Percentiles rank a stretch among this genome's conserved stretches.
phyloP scores from a whole-genome alignment of 2,888 invertebrate species.

The Andrena fulva region DNA sequence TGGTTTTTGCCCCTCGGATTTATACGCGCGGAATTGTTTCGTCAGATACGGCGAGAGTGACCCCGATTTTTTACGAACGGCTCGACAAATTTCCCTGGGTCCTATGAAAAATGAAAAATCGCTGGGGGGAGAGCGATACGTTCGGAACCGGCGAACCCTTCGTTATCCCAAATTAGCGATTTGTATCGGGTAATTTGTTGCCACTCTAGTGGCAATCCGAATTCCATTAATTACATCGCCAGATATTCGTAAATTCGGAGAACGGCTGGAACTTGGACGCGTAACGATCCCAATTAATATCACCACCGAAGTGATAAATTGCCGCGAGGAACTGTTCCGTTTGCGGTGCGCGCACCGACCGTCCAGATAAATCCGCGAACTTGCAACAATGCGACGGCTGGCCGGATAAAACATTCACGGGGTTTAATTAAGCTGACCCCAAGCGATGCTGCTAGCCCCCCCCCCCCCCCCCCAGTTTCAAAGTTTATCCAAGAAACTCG shows the following conservation, averaged over 20 bases:
- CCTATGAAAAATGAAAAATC: not conserved
- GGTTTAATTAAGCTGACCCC: conserved; percentile 66
- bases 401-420: conserved; percentile 41
- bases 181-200: not conserved
- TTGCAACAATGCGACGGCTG: conserved; percentile 48
- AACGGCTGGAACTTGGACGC: not conserved
- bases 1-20: not conserved
- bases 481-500: conserved; percentile 30
- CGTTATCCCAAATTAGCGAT: not conserved
- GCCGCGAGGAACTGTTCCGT: conserved; percentile 8
- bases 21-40: conserved; percentile 6
- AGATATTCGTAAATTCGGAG: not conserved
- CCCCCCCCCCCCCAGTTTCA: conserved; percentile 37
- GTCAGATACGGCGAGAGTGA: not conserved
- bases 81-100: not conserved
- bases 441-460: conserved; percentile 39
- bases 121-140: not conserved
- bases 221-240: not conserved
- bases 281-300: conserved; percentile 39
- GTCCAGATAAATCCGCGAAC: conserved; percentile 52
- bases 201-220: not conserved
- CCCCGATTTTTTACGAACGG: not conserved
- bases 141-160: not conserved
- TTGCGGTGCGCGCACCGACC: conserved; percentile 7
- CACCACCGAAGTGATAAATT: conserved; percentile 36